These are phyloP conservation scores for Psittacula echo DNA, from an alignment of 2,797 vertebrate species.

Conservation along the genomic window DNA sequence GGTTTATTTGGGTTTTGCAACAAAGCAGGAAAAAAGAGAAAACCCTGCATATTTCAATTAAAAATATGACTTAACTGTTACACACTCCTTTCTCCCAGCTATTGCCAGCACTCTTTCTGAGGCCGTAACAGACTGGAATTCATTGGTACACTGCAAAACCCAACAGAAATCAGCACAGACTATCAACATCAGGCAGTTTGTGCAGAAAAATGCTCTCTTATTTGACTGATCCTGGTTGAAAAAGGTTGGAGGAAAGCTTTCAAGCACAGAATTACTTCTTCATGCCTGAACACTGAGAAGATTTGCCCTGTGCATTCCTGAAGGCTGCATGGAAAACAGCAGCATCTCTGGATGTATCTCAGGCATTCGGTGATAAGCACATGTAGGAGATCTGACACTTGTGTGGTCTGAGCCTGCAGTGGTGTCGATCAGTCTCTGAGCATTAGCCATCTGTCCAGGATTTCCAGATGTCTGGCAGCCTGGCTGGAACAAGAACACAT, in stretches of 20 bases:
- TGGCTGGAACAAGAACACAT: not conserved
- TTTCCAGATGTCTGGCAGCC: slow-evolving; percentile 60
- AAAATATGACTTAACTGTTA: not conserved
- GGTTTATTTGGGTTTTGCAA: not conserved
- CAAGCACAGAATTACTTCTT: not conserved
- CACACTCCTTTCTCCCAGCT: not conserved
- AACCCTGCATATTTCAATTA: not conserved
- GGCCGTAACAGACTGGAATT: not conserved
- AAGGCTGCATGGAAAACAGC: not conserved
- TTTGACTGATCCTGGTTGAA: slow-evolving; percentile 9
- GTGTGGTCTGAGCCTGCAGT: not conserved
- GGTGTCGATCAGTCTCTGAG: not conserved
- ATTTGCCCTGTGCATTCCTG: not conserved
- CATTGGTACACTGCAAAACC: not conserved
- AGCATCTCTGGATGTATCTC: not conserved
- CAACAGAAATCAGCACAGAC: not conserved
- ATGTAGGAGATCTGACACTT: not conserved
- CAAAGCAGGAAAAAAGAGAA: not conserved
- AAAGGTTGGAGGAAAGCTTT: not conserved
- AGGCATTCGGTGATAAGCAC: not conserved
- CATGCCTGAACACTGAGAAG: not conserved
- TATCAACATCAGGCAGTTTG: not conserved
- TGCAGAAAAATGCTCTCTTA: not conserved
- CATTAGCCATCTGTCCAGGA: not conserved
- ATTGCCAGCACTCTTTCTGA: not conserved